Base-by-base conservation (phyloP, 2,888 invertebrate species). In the Diplazon laetatorius region DNA sequence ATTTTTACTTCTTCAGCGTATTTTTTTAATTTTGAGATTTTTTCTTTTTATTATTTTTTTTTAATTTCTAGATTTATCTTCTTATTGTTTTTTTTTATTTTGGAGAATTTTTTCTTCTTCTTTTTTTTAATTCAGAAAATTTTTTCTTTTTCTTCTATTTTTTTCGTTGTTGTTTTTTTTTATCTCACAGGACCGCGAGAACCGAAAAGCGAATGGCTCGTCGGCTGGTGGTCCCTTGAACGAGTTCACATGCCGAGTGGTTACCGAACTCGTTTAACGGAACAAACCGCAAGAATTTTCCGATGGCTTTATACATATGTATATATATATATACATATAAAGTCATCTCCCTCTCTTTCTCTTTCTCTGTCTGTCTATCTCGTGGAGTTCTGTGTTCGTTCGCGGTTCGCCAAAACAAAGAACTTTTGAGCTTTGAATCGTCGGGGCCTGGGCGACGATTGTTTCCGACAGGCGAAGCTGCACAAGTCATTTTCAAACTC, bases 111-210 rank as follows among this genome's bases (percentile, higher is more conserved):
- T n/a, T n/a, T n/a, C n/a, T n/a, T n/a, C n/a, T n/a, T n/a, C n/a
- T n/a, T n/a, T n/a, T n/a, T n/a, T n/a, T n/a, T n/a, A n/a, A n/a
- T n/a, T n/a, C n/a, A n/a, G n/a, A n/a, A n/a, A n/a, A n/a, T n/a
- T n/a, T n/a, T n/a, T n/a, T n/a, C n/a, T n/a, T n/a, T n/a, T n/a
- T n/a, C n/a, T n/a, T n/a, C n/a, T n/a, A n/a, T n/a, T n/a, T n/a
- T n/a, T n/a, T n/a, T n/a, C n/a, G n/a, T n/a, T n/a, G n/a, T n/a
- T n/a, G n/a, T n/a, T n/a, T n/a, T n/a, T n/a, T n/a, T n/a, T n/a
- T n/a, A n/a, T n/a, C n/a, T 25, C 70, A 37, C 25, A 59, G 65
- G 37, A 79, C 68, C 71, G 50, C 44, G 60, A 4, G 30, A 16
- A 55, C 39, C 30, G 62, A 37, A 30, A 59, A 50, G 62, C 25